These are phyloP conservation scores for Drepanosiphum platanoidis DNA, from an alignment of 2,888 invertebrate genomes.

Conservation along the genomic window DNA sequence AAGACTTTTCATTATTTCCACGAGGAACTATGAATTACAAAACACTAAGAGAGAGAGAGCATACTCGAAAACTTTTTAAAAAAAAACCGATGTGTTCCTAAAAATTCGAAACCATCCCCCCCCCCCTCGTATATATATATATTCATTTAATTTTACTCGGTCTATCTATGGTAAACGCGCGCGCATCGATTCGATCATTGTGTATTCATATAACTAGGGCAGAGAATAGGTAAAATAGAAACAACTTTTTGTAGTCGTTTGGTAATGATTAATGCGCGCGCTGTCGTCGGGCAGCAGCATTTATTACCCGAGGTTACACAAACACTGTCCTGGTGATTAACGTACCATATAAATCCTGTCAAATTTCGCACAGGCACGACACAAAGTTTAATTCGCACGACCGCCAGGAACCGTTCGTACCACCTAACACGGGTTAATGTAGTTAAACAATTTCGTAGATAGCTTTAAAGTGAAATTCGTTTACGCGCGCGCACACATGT, in stretches of 20 bases:
- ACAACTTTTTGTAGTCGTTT: slow-evolving; percentile 2
- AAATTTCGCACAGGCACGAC: neutral
- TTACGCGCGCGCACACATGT: neutral
- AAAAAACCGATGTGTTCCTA: neutral
- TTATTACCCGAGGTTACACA: neutral
- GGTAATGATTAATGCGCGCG: neutral
- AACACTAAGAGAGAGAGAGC: neutral
- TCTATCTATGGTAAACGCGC: neutral
- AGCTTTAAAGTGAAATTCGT: neutral
- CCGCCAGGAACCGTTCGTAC: neutral
- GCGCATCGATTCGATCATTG: neutral
- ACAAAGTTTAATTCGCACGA: slow-evolving; percentile 3
- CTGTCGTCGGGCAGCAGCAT: neutral
- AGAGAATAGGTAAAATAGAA: neutral
- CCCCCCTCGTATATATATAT: too few relatives aligned
- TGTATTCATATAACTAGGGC: neutral
- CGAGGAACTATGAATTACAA: neutral
- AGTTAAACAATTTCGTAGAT: neutral
- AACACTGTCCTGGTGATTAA: neutral
- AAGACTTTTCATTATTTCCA: neutral
- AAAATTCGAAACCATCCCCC: neutral
- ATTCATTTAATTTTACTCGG: neutral
- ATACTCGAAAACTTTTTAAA: neutral
- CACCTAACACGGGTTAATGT: neutral
- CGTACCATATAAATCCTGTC: neutral